Base-by-base conservation (phyloP, 2,797 vertebrate species). In the Mormyrus hasselquistii region DNA sequence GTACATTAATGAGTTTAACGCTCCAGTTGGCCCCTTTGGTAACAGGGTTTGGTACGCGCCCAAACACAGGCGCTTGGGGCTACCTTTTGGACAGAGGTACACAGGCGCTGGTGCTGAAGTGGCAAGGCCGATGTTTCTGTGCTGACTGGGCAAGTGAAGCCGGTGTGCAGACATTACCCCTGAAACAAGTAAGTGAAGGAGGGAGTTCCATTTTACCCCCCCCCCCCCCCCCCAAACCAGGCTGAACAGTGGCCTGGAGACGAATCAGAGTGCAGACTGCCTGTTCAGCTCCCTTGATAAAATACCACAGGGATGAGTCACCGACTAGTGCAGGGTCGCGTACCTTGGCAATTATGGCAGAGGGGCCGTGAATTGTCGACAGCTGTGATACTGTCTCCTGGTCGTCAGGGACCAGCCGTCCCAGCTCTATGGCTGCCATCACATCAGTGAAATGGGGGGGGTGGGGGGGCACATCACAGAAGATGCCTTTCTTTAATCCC, bases 291-390 rank as follows among this genome's bases (percentile, higher is more conserved):
- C 83, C 62, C 90, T 91, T 91, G 89, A 91, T 90, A 92, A 94
- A 93, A 90, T 89, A 92, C 93, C 94, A 94, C 94, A 76, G 34
- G 41, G 89, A 92, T 93, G 93, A 95, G 95, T 95, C 95, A 94
- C 87, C 88, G 90, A 90, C 91, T 91, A 91, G 94, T 94, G 92
- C 91, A 91, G 91, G 93, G 94, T 94, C 92, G 91, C 92, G 90
- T 89, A 93, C 91, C 91, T 93, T 92, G 90, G 91, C 93, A 92
- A 87, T 93, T 94, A 92, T 94, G 93, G 92, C 94, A 90, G 91
- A 92, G 93, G 91, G 94, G 22, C 82, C 9, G 8, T 8, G 12
- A 53, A 22, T 47, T 65, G 82, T 92, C 92, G 92, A 91, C 91
- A 76, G 25, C 88, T 89, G 90, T 94, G 95, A 94, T 94, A 91